Evolutionary conservation across 2,888 invertebrate species (phyloP).

Genomic region (Macrophya annulata): DNA sequence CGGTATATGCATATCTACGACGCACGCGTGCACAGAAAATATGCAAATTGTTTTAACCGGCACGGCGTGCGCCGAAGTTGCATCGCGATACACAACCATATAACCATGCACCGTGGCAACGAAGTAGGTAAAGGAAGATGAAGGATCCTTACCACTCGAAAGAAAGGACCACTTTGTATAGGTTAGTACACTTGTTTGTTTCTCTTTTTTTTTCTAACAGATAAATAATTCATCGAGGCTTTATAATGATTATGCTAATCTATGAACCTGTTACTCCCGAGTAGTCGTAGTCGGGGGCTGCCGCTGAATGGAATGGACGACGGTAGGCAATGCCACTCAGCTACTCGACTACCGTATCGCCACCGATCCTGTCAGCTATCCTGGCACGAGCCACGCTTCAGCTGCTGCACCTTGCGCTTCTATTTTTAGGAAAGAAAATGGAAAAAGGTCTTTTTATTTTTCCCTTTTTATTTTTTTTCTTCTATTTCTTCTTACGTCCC

Average conservation of each 20-base stretch:
- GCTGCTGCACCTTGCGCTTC: slow-evolving; percentile 48
- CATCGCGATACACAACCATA: slow-evolving; percentile 19
- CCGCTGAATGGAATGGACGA: slow-evolving; percentile 52
- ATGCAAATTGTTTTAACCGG: slow-evolving; percentile 74
- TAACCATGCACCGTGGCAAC: slow-evolving; percentile 22
- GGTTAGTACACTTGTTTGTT: slow-evolving; percentile 63
- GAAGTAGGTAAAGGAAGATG: slow-evolving; percentile 66
- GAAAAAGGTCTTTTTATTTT: slow-evolving; percentile 24
- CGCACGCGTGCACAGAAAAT: slow-evolving; percentile 67
- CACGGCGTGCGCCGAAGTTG: slow-evolving; percentile 68
- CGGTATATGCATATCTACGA: background rate
- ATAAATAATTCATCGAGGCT: slow-evolving; percentile 79
- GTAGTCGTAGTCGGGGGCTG: slow-evolving; percentile 50
- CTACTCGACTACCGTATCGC: slow-evolving; percentile 53
- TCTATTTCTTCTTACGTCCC: background rate
- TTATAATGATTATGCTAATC: slow-evolving; percentile 79
- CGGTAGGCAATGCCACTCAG: slow-evolving; percentile 54
- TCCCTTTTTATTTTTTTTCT: too few species aligned
- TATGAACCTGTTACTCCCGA: slow-evolving; percentile 77
- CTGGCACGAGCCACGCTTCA: slow-evolving; percentile 55
- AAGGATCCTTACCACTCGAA: slow-evolving; percentile 64
- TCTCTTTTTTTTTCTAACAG: slow-evolving; percentile 67
- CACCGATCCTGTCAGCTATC: slow-evolving; percentile 48
- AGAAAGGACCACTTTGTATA: slow-evolving; percentile 64
- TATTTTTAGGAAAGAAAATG: slow-evolving; percentile 46